These are phyloP conservation scores for Ahaetulla prasina DNA, from an alignment of 2,113 vertebrate species.

Conservation along the genomic window DNA sequence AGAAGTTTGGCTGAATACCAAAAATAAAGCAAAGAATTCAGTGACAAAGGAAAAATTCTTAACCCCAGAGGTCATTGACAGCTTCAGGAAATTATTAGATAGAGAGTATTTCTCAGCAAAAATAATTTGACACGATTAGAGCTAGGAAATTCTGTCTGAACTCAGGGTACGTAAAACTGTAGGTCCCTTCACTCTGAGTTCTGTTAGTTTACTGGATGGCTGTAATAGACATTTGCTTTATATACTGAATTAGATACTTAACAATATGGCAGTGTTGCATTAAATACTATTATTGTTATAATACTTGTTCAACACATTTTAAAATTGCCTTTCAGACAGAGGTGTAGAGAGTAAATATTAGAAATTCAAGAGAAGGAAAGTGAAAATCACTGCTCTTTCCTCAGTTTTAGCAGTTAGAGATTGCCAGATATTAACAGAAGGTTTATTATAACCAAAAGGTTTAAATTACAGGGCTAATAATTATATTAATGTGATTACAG, in stretches of 20 bases:
- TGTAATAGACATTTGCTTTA: background rate
- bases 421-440: background rate
- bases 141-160: background rate
- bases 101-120: background rate
- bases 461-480: too few relatives aligned
- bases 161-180: background rate
- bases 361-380: background rate
- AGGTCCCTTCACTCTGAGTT: background rate
- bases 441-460: too few relatives aligned
- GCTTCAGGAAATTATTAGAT: background rate
- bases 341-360: background rate
- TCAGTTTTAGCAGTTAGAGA: background rate
- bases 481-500: too few relatives aligned
- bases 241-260: background rate
- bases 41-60: background rate
- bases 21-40: background rate
- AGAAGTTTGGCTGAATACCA: too few relatives aligned
- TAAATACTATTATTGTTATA: background rate
- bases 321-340: background rate
- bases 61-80: background rate
- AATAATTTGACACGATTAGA: background rate
- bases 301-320: background rate
- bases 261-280: background rate
- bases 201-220: background rate
- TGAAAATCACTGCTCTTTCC: background rate